Percentiles rank a stretch among this genome's conserved stretches.
phyloP scores from a whole-genome alignment of 2,888 invertebrate species.

The Pseudococcus jackbeardsleyi region DNA sequence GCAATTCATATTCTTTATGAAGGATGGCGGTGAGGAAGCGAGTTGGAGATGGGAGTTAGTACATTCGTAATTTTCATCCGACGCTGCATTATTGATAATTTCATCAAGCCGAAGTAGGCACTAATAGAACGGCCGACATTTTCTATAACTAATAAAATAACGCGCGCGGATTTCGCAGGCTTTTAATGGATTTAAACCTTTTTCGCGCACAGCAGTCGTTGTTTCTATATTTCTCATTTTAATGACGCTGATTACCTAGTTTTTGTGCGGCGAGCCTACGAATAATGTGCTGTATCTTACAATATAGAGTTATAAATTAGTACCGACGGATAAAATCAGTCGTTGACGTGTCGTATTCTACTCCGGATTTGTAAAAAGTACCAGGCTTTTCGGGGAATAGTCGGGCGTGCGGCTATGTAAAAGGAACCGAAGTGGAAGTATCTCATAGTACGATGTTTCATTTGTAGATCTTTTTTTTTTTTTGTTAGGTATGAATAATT shows the following conservation, averaged over 20 bases:
- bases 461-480: too few species aligned
- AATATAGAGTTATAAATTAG: background rate
- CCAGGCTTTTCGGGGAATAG: too few species aligned
- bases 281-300: background rate
- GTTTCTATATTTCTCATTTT: slow-evolving; percentile 21
- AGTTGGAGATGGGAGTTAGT: background rate
- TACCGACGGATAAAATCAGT: background rate
- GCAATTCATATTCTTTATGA: slow-evolving; percentile 35
- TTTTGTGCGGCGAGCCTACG: background rate
- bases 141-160: slow-evolving; percentile 36
- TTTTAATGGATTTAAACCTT: slow-evolving; percentile 16
- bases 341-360: background rate
- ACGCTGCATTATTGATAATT: slow-evolving; percentile 42
- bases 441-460: too few species aligned
- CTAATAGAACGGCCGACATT: background rate
- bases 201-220: background rate
- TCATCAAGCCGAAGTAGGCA: slow-evolving; percentile 29
- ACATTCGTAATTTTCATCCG: slow-evolving; percentile 23
- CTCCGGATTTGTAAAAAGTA: background rate
- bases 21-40: background rate
- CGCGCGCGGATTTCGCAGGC: background rate
- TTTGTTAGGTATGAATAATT: too few species aligned
- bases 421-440: too few species aligned
- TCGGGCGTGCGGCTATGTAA: too few species aligned
- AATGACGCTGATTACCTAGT: background rate